Base-by-base conservation (phyloP, 2,113 vertebrate genomes). In the Hyperoodon ampullatus region DNA sequence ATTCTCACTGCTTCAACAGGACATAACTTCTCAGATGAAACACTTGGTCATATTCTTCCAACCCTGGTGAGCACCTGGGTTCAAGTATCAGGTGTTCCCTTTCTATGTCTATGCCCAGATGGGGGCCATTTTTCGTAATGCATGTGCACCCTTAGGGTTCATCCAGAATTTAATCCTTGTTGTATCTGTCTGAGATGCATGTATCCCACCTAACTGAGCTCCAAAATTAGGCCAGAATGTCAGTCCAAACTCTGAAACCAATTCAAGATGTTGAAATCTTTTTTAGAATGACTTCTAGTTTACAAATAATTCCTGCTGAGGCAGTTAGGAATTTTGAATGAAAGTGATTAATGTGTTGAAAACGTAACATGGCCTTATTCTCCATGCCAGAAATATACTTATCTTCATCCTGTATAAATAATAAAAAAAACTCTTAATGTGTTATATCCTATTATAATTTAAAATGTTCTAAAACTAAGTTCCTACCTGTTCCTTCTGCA, bases 181-280 rank as follows among this genome's bases (percentile, higher is more conserved):
- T 44, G 2, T 63, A 63, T 65, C 39, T 72, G 35, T 90, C n/a
- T 92, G 68, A 90, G 33, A 72, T 53, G 5, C 60, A 19, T 35
- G 14, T 50, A 55, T 44, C 65, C 80, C 12, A 44, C 28, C 35
- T 82, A 84, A 82, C 63, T 60, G 35, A 84, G 39, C 77, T 88
- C 55, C 33, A 88, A 39, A 96, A 96, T 88, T 87, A 83, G 63
- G 47, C 71, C 66, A 96, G n/a, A 58, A 72, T 95, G 39, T 89
- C 81, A 94, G 3, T 80, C 24, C 58, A 92, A 82, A 84, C 55
- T 78, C 72, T 60, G 21, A 58, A 70, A 75, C 39, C 63, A 86
- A 26, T 55, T 75, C 72, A 95, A 71, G 72, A 85, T 92, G 30
- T 50, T 70, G 28, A 92, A 80, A 58, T 70, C 58, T 95, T 93